A percentile compares a stretch with the other conserved stretches of the same genome.
These are phyloP conservation scores for Neotragus pygmaeus DNA, from an alignment of 2,113 vertebrate species.

Conservation along the genomic window DNA sequence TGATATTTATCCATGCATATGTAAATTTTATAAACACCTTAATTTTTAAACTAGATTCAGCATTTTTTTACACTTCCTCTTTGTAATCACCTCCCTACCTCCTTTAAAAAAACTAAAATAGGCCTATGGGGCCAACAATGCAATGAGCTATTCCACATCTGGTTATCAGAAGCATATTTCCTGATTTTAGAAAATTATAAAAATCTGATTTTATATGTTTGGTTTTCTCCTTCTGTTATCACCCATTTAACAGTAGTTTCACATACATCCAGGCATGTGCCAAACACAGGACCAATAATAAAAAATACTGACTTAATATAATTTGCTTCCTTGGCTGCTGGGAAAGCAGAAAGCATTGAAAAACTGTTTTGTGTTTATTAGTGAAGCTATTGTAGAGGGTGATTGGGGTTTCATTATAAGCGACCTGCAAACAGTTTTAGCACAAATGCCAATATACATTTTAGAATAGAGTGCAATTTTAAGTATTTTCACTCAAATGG, in stretches of 20 bases:
- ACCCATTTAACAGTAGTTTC: slow-evolving; percentile 64
- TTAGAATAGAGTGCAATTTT: slow-evolving; percentile 62
- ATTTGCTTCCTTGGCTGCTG: slow-evolving; percentile 69
- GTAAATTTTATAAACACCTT: slow-evolving; percentile 18
- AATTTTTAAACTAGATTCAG: neutral
- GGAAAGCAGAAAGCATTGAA: slow-evolving; percentile 57
- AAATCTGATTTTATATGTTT: slow-evolving; percentile 46
- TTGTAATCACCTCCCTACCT: neutral
- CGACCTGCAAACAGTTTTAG: slow-evolving; percentile 52
- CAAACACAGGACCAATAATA: slow-evolving; percentile 63
- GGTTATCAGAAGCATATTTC: slow-evolving; percentile 40
- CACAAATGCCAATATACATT: slow-evolving; percentile 71
- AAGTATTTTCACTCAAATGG: slow-evolving; percentile 62
- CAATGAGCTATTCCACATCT: slow-evolving; percentile 25
- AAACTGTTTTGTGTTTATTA: slow-evolving; percentile 71
- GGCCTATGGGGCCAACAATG: neutral
- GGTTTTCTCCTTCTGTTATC: slow-evolving; percentile 56
- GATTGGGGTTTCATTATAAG: slow-evolving; percentile 64
- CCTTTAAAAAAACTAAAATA: slow-evolving; percentile 16
- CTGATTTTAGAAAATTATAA: slow-evolving; percentile 31
- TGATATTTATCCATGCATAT: neutral
- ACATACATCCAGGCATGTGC: slow-evolving; percentile 57
- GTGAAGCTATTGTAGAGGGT: slow-evolving; percentile 57
- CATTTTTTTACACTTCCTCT: neutral
- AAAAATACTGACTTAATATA: slow-evolving; percentile 72